phyloP scores from a whole-genome alignment of 2,797 vertebrate genomes.

The Decapterus maruadsi region DNA sequence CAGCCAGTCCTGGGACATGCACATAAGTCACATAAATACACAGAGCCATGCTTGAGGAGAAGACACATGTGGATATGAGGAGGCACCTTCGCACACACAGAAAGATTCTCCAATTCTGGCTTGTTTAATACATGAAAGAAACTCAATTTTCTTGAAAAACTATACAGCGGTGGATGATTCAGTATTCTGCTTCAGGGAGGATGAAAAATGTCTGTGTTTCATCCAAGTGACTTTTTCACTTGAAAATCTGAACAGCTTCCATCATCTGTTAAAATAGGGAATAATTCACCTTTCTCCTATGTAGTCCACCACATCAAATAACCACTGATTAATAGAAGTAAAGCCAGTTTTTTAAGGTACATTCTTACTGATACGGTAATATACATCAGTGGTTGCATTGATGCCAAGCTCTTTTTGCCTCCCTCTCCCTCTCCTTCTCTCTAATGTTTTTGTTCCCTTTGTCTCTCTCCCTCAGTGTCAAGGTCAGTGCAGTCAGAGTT shows the following conservation, averaged over 20 bases:
- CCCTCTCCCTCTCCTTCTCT: slow-evolving; percentile 17
- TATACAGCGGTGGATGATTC: no score
- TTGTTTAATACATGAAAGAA: slow-evolving; percentile 10
- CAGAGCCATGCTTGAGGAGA: slow-evolving; percentile 38
- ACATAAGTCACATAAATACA: slow-evolving; percentile 62
- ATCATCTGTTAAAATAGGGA: background rate
- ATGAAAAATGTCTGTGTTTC: background rate
- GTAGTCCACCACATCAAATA: no score
- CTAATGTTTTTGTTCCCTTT: background rate
- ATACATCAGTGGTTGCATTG: slow-evolving; percentile 36
- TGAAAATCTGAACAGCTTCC: background rate
- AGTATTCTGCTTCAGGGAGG: background rate
- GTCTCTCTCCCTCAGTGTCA: slow-evolving; percentile 37
- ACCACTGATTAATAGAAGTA: background rate
- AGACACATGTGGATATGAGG: slow-evolving; percentile 37
- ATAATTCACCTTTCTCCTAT: background rate
- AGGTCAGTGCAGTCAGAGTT: slow-evolving; percentile 44
- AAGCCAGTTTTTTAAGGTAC: background rate
- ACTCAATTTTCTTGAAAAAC: no score
- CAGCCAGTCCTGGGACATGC: slow-evolving; percentile 45
- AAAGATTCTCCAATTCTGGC: slow-evolving; percentile 1
- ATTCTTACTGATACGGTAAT: slow-evolving; percentile 28
- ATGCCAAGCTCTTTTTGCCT: slow-evolving; percentile 19
- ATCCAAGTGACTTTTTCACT: background rate
- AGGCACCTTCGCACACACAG: background rate